Conservation (phyloP, 1,140 invertebrate species). For the Berghia stephanieae region DNA sequence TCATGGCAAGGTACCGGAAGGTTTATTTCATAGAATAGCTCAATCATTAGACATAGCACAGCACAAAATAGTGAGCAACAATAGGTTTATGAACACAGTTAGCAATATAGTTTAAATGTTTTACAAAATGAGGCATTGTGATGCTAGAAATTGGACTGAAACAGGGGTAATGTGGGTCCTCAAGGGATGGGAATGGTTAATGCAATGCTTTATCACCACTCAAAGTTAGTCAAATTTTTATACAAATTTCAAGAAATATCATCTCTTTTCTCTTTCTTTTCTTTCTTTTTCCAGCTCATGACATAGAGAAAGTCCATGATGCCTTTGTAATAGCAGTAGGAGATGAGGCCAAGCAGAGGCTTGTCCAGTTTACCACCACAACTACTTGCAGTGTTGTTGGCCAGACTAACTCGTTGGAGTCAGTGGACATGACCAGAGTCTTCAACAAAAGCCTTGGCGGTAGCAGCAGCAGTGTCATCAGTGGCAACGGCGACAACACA, state of each 20-base stretch:
- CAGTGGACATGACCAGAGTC: slow-evolving; percentile 94
- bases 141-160: background rate
- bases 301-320: slow-evolving; percentile 88
- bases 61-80: too few species aligned
- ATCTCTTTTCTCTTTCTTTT: slow-evolving; percentile 4
- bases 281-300: slow-evolving; percentile 76
- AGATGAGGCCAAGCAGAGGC: slow-evolving; percentile 86
- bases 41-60: too few species aligned
- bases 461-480: slow-evolving; percentile 23
- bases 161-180: background rate
- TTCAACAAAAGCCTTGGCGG: slow-evolving; percentile 65
- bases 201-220: background rate
- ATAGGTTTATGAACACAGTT: too few species aligned
- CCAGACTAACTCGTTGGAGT: slow-evolving; percentile 89
- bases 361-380: slow-evolving; percentile 89
- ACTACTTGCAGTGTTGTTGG: too few species aligned
- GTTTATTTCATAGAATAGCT: too few species aligned
- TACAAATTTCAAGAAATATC: background rate
- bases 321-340: slow-evolving; percentile 97
- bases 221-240: background rate
- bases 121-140: background rate
- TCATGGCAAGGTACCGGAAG: too few species aligned
- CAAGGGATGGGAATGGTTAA: background rate
- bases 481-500: slow-evolving; percentile 11
- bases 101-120: background rate